Evolutionary conservation across 2,888 invertebrate genomes (phyloP).

Genomic region (Clitarchus hookeri): DNA sequence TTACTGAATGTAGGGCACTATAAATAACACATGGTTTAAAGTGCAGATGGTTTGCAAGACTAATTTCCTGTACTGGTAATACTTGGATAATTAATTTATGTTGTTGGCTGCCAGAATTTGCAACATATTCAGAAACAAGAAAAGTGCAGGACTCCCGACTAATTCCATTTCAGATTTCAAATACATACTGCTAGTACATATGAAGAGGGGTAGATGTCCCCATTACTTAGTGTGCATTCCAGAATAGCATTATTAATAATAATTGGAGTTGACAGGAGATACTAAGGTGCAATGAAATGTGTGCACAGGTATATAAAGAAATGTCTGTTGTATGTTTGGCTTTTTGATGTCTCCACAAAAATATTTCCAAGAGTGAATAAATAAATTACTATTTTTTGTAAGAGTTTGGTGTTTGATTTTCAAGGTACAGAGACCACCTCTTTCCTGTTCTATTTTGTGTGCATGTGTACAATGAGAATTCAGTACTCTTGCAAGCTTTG

Average conservation of each 20-base stretch:
- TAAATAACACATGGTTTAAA: not conserved
- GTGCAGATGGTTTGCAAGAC: not conserved
- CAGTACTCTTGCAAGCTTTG: no score
- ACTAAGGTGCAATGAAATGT: not conserved
- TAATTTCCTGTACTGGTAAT: not conserved
- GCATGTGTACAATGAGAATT: no score
- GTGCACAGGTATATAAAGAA: not conserved
- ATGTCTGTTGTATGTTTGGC: not conserved
- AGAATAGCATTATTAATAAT: not conserved
- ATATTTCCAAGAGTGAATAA: not conserved
- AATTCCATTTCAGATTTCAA: not conserved
- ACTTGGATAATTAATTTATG: not conserved
- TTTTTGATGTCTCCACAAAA: not conserved
- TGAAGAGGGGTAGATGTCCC: not conserved
- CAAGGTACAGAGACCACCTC: no score
- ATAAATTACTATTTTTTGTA: constrained; percentile 5
- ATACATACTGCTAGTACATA: not conserved
- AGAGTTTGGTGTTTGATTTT: no score
- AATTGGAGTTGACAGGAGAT: not conserved
- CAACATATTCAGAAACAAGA: not conserved
- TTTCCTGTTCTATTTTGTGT: no score
- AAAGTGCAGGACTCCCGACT: not conserved
- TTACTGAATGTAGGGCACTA: not conserved
- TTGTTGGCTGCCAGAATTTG: no score
- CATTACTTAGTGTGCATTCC: not conserved